phyloP scores from a whole-genome alignment of 2,888 invertebrate genomes.

The Eucera pruinosa region DNA sequence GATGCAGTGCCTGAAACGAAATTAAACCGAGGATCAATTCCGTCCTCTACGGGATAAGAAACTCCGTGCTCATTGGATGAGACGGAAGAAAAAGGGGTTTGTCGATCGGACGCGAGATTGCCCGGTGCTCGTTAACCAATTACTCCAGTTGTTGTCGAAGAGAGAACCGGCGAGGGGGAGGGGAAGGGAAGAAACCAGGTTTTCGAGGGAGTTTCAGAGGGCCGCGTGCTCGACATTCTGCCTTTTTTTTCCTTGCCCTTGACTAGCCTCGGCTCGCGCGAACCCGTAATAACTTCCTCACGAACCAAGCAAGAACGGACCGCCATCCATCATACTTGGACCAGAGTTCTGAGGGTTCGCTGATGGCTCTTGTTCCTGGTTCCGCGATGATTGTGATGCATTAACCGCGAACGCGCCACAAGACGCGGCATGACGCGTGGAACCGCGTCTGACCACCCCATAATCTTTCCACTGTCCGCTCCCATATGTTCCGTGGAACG shows the following conservation, averaged over 20 bases:
- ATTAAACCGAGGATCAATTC: slow-evolving; percentile 33
- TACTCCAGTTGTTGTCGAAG: slow-evolving; percentile 47
- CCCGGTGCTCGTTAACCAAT: slow-evolving; percentile 69
- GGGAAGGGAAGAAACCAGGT: slow-evolving; percentile 15
- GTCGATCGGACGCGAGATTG: slow-evolving; percentile 55
- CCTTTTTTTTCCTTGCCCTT: slow-evolving; percentile 42
- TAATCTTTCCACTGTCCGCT: slow-evolving; percentile 3
- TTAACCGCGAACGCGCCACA: slow-evolving; percentile 9
- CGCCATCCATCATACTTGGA: slow-evolving; percentile 76
- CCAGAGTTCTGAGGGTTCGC: slow-evolving; percentile 61
- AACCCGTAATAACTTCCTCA: slow-evolving; percentile 77
- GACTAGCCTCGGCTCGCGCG: slow-evolving; percentile 56
- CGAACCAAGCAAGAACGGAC: slow-evolving; percentile 73
- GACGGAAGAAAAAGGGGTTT: slow-evolving; percentile 37
- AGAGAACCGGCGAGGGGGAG: background rate
- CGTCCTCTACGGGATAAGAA: slow-evolving; percentile 23
- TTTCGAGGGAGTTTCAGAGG: slow-evolving; percentile 53
- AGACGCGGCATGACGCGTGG: slow-evolving; percentile 13
- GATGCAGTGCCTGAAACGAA: no score
- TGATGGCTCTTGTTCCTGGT: slow-evolving; percentile 35
- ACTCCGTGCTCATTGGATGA: slow-evolving; percentile 23
- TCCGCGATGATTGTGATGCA: slow-evolving; percentile 35
- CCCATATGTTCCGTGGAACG: background rate
- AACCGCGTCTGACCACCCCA: background rate
- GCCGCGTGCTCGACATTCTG: slow-evolving; percentile 68